These are phyloP conservation scores for Apamea crenata DNA, from an alignment of 2,888 invertebrate genomes.

Conservation along the genomic window DNA sequence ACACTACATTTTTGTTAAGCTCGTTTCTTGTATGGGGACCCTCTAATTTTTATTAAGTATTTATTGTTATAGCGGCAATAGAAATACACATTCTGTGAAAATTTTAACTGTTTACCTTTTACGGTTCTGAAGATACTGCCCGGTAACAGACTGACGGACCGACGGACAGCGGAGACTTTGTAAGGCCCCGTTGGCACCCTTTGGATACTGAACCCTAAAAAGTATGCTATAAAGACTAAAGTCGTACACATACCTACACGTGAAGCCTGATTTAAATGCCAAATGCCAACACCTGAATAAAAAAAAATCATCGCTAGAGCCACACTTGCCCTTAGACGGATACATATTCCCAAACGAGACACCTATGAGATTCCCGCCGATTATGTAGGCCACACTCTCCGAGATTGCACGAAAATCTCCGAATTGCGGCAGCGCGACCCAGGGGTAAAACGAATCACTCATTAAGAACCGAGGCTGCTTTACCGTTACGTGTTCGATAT, in stretches of 20 bases:
- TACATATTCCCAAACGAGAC: constrained; percentile 14
- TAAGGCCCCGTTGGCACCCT: too few species aligned
- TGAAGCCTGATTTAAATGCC: background rate
- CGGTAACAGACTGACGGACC: background rate
- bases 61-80: background rate
- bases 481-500: constrained; percentile 29
- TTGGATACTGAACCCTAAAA: background rate
- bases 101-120: background rate
- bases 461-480: constrained; percentile 23
- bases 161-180: background rate
- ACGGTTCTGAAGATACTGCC: background rate
- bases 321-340: constrained; percentile 10
- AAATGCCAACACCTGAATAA: too few species aligned
- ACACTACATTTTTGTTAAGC: too few species aligned
- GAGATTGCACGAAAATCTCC: constrained; percentile 29
- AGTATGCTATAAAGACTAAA: background rate
- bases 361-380: background rate
- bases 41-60: too few species aligned
- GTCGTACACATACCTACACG: background rate
- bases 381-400: constrained; percentile 25
- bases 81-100: background rate
- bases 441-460: constrained; percentile 36
- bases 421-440: constrained; percentile 14
- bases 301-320: background rate
- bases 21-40: background rate